phyloP scores from a whole-genome alignment of 2,888 invertebrate genomes.

The Ryuthela nishihirai region DNA sequence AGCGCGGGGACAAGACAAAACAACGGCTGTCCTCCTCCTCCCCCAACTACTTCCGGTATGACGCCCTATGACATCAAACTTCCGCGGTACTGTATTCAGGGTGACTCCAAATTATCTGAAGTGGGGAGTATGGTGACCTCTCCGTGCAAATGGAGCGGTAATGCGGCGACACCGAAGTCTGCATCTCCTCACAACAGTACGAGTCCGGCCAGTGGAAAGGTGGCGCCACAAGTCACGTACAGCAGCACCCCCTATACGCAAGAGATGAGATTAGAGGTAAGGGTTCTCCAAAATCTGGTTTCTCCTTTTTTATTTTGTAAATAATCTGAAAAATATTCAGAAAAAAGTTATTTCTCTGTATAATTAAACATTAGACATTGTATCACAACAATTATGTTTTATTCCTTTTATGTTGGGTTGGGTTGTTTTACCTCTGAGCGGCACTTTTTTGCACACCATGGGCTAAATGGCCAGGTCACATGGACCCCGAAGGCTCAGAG shows the following conservation, averaged over 20 bases:
- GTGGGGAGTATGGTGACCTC: conserved; percentile 13
- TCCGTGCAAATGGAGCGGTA: conserved; percentile 38
- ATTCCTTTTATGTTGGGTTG: too few species aligned
- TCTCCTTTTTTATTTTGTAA: too few species aligned
- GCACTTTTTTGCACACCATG: too few species aligned
- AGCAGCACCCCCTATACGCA: conserved; percentile 29
- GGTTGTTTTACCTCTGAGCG: too few species aligned
- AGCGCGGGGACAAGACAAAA: conserved; percentile 17
- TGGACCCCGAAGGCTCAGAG: too few species aligned
- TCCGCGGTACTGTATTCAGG: conserved; percentile 14
- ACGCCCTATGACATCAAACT: conserved; percentile 22
- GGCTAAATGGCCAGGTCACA: too few species aligned
- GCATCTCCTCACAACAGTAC: conserved; percentile 39
- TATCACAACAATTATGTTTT: too few species aligned
- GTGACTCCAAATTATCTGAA: conserved; percentile 11
- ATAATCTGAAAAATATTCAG: too few species aligned
- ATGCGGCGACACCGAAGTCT: conserved; percentile 33
- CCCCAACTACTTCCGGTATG: conserved; percentile 1
- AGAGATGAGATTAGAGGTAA: conserved; percentile 35
- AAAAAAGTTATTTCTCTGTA: too few species aligned
- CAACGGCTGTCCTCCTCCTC: conserved; percentile 14
- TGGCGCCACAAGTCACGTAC: conserved; percentile 37
- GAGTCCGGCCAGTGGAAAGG: conserved; percentile 37
- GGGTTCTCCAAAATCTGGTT: background rate
- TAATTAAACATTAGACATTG: too few species aligned